Evolutionary conservation across 2,888 invertebrate genomes (phyloP), one percentile per base, ranked within the genome.

Genomic region (Gymnoscelis rufifasciata): DNA sequence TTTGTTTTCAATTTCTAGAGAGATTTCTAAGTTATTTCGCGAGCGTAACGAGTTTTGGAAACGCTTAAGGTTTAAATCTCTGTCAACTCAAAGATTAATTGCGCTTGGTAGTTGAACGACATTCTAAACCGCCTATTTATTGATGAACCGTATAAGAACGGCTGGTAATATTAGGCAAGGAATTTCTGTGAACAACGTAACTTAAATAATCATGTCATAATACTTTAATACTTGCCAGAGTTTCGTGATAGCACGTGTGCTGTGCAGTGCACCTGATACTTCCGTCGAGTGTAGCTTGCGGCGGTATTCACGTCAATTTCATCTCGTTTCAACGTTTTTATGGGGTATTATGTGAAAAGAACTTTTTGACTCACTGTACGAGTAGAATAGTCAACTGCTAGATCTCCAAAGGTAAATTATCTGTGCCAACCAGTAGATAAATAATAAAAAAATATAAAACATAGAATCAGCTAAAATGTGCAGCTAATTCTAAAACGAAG

Each of bases 251-350:
- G 76, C 75, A 74, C 77, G n/a, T n/a, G n/a, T n/a, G n/a, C n/a
- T 75, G 63, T 66, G 69, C 54, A 74, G 73, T 72, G 70, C 83
- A 84, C 83, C 84, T 86, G 86, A 70, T 74, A 62, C 77, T 26
- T 15, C 19, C 3, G 14, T 14, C 8, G 14, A 10, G 15, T n/a
- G 31, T 3, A 33, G 6, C 14, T 13, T 33, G 31, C 31, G 13
- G 14, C 10, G 14, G 7, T 70, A 62, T 64, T 63, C 64, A 66
- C 68, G 67, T 75, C 80, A 83, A 77, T 82, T 74, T 78, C 68
- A 64, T 69, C 71, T 75, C 71, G 71, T 72, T 72, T 69, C 64
- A 68, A 71, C 66, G 63, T 68, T 64, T 66, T 67, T 58, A 73
- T 73, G 71, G 68, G 69, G 72, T 74, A 74, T 78, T 64, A 19